Percentiles rank a stretch among this genome's conserved stretches.
These are phyloP conservation scores for Leptura quadrifasciata DNA, from an alignment of 2,888 invertebrate species.

Conservation along the genomic window DNA sequence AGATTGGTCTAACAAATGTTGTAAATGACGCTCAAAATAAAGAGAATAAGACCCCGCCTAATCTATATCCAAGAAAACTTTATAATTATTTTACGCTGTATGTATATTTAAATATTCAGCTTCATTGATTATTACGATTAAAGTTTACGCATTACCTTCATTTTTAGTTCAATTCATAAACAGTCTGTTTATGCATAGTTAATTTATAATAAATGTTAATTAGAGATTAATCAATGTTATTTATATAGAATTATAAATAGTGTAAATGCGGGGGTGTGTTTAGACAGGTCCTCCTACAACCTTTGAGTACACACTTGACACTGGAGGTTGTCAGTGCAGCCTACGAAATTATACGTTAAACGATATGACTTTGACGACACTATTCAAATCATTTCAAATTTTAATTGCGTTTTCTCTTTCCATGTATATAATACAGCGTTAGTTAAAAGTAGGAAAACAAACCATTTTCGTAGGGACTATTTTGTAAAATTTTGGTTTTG, in stretches of 20 bases:
- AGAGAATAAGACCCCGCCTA: neutral
- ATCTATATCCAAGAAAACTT: neutral
- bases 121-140: neutral
- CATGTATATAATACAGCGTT: neutral
- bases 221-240: constrained; percentile 22
- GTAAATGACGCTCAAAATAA: too few relatives aligned
- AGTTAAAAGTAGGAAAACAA: too few relatives aligned
- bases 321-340: constrained; percentile 1
- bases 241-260: constrained; percentile 25
- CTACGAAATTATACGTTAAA: constrained; percentile 10
- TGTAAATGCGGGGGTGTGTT: constrained; percentile 11
- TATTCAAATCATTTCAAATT: neutral
- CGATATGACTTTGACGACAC: constrained; percentile 9
- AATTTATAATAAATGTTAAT: constrained; percentile 8
- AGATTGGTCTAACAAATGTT: too few relatives aligned
- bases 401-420: neutral
- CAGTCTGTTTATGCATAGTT: constrained; percentile 3
- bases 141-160: constrained; percentile 5
- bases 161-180: constrained; percentile 12
- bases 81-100: neutral
- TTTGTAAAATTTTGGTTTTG: too few relatives aligned
- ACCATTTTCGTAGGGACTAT: too few relatives aligned
- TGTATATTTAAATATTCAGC: neutral
- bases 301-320: constrained; percentile 5
- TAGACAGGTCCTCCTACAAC: constrained; percentile 13